These are phyloP conservation scores for Neosilurus mollespiculum DNA, from an alignment of 2,797 vertebrate species.

Conservation along the genomic window DNA sequence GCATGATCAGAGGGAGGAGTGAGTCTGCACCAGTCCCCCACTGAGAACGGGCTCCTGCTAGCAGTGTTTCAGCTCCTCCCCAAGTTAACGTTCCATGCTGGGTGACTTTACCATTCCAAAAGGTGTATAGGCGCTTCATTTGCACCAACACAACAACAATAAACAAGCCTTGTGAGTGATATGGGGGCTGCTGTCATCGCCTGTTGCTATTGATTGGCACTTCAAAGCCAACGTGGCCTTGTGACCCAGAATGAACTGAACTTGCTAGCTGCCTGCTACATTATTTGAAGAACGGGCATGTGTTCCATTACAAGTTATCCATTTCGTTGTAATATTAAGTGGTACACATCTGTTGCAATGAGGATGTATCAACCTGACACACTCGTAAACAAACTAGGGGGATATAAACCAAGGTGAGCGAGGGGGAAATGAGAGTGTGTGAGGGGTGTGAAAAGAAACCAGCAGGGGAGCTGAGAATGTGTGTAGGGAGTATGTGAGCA, in stretches of 20 bases:
- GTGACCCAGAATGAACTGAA: slow-evolving; percentile 32
- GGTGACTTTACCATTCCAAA: slow-evolving; percentile 42
- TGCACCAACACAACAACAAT: slow-evolving; percentile 57
- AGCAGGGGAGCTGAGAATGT: slow-evolving; percentile 22
- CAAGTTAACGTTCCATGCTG: slow-evolving; percentile 37
- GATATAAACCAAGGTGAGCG: slow-evolving; percentile 30
- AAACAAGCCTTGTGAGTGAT: slow-evolving; percentile 55
- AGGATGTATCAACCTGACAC: slow-evolving; percentile 15
- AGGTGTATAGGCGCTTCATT: slow-evolving; percentile 55
- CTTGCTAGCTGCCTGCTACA: slow-evolving; percentile 20
- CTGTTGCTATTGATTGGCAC: slow-evolving; percentile 59
- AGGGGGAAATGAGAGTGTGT: slow-evolving; percentile 18
- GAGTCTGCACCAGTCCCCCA: slow-evolving; percentile 25
- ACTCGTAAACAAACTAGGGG: slow-evolving; percentile 18
- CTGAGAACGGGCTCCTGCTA: slow-evolving; percentile 37
- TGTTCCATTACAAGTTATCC: slow-evolving; percentile 5
- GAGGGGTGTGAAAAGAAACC: slow-evolving; percentile 16
- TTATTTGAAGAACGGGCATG: slow-evolving; percentile 26
- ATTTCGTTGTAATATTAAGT: slow-evolving; percentile 15
- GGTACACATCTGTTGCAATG: not conserved
- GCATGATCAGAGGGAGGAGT: slow-evolving; percentile 65
- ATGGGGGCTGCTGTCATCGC: slow-evolving; percentile 54
- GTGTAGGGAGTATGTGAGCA: slow-evolving; percentile 21
- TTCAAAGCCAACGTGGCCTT: slow-evolving; percentile 54
- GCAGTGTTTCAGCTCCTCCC: slow-evolving; percentile 41